Percentiles rank a stretch among this genome's conserved stretches.
Evolutionary conservation across 2,113 vertebrate genomes (phyloP).

Genomic region (Mormyrus lacerda): DNA sequence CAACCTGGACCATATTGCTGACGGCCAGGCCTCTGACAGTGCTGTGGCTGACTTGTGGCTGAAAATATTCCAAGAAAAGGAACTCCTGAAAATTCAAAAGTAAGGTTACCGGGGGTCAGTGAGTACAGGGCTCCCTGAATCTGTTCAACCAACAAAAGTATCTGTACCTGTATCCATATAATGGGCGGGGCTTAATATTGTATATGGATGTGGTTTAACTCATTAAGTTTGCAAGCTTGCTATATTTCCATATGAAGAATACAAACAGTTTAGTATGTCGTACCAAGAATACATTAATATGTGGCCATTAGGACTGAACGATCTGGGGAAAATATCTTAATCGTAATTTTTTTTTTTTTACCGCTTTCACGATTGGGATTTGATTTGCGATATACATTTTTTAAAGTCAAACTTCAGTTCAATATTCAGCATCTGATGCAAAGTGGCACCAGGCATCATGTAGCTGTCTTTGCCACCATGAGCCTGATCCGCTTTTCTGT

Average conservation of each 20-base stretch:
- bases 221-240: not conserved
- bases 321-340: too few species aligned
- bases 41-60: conserved; percentile 27
- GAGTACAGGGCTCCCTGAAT: not conserved
- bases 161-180: not conserved
- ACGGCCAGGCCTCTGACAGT: conserved; percentile 7
- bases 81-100: conserved; percentile 30
- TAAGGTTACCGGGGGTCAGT: not conserved
- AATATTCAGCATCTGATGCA: too few species aligned
- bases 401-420: too few species aligned
- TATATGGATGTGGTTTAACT: not conserved
- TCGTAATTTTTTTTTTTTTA: too few species aligned
- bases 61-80: conserved; percentile 27
- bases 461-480: too few species aligned
- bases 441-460: too few species aligned
- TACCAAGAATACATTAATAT: not conserved
- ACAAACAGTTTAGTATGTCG: not conserved
- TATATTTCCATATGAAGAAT: not conserved
- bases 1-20: conserved; percentile 31
- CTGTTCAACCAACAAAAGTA: not conserved
- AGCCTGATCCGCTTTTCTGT: too few species aligned
- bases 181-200: not conserved
- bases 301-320: not conserved
- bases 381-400: too few species aligned
- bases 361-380: too few species aligned